Base-by-base conservation (phyloP, 2,888 invertebrate genomes). In the Stenchaetothrips biformis region DNA sequence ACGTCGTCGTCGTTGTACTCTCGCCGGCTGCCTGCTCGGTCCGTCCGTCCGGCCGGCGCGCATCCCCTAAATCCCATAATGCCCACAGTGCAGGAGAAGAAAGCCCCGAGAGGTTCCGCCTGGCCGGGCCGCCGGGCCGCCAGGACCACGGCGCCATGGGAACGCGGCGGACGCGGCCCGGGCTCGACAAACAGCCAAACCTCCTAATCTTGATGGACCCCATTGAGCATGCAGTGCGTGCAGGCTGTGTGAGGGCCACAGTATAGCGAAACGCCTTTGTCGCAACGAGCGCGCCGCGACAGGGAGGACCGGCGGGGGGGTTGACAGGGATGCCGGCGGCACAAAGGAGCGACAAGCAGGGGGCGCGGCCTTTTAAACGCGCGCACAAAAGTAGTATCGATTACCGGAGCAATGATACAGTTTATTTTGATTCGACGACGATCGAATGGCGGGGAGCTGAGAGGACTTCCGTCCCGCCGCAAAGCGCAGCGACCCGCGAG, bases 371-470 rank as follows among this genome's bases (percentile, higher is more conserved):
- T 13, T 53, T 53, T 53, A 53, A 53, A 53, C 13, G 53, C 18
- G 53, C 8, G 67, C 67, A 74, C 67, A 74, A 74, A 74, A 37
- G 37, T 37, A 37, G 67, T 74, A 74, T 74, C 67, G 67, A 74
- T 74, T 74, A 74, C 67, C 67, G 67, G 25, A 7, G 25, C 67
- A 74, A 74, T 74, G 67, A 74, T 74, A 74, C 67, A 74, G 67
- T 74, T 74, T 74, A 74, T 74, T 74, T 74, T 74, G 67, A 74
- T 74, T 74, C 21, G 25, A 18, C 9, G 59, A 18, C 18, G 67
- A 21, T 21, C 67, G 67, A 13, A 11, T 53, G 53, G 53, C 53
- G 53, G 53, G 13, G 59, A 59, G 18, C 59, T 7, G 2, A 59
- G 59, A 18, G 18, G n/a, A 74, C 67, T 74, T 74, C 67, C 67